Evolutionary conservation across 2,113 vertebrate genomes (phyloP).

Genomic region (Catagonus wagneri): DNA sequence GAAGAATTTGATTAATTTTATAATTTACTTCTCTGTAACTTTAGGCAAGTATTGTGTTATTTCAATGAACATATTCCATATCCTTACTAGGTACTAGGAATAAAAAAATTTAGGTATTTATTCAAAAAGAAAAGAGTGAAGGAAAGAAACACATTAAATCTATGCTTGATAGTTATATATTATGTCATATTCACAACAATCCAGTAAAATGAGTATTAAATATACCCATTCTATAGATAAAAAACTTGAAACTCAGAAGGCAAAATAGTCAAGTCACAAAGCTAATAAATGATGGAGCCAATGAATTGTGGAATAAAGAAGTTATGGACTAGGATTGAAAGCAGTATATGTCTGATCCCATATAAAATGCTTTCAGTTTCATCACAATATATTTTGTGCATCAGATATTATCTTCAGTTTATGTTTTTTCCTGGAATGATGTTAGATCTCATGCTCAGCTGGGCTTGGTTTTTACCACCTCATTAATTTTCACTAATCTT

Average conservation of each 20-base stretch:
- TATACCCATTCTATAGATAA: background rate
- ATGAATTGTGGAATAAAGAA: background rate
- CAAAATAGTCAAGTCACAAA: background rate
- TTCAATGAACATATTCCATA: background rate
- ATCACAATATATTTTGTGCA: background rate
- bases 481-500: background rate
- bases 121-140: background rate
- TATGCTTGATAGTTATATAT: background rate
- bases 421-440: background rate
- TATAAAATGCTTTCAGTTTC: conserved; percentile 10
- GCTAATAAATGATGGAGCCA: background rate
- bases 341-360: background rate
- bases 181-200: background rate
- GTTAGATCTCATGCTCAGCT: background rate
- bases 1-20: background rate
- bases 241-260: background rate
- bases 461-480: background rate
- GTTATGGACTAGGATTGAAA: background rate
- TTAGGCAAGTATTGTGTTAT: background rate
- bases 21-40: background rate
- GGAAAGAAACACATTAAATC: background rate
- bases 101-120: background rate
- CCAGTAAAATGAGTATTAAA: background rate
- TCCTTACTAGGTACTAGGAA: background rate
- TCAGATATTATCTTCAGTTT: background rate